Evolutionary conservation across 92 coral and sea anemone genomes (phyloP).

Genomic region (Epizoanthus stellaris): DNA sequence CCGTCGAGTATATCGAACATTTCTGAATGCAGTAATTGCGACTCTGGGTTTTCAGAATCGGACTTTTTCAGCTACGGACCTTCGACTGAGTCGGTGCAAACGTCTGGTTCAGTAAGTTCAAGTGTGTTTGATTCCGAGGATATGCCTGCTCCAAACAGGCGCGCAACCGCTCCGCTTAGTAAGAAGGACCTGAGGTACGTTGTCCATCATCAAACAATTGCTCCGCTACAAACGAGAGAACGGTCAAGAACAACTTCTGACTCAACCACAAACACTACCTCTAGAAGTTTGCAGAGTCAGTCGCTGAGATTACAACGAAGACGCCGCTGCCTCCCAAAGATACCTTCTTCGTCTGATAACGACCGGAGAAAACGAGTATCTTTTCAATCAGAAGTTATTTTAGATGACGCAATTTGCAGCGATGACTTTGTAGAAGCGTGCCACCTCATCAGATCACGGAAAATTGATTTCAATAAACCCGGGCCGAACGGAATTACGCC

Average conservation of each 20-base stretch:
- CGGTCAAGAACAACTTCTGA: slow-evolving; percentile 10
- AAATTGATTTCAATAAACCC: slow-evolving; percentile 77
- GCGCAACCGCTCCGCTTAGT: slow-evolving; percentile 35
- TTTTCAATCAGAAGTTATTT: slow-evolving; percentile 68
- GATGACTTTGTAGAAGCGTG: slow-evolving; percentile 89
- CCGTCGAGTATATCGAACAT: slow-evolving; percentile 73
- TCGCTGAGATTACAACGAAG: slow-evolving; percentile 35
- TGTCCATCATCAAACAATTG: neutral
- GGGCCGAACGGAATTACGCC: slow-evolving; percentile 84
- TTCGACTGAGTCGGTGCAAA: slow-evolving; percentile 59
- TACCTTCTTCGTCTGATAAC: slow-evolving; percentile 15
- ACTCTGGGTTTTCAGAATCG: slow-evolving; percentile 75
- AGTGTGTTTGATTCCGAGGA: neutral
- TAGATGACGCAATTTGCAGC: slow-evolving; percentile 70
- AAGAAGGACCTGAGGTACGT: slow-evolving; percentile 24
- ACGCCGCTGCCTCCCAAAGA: slow-evolving; percentile 18
- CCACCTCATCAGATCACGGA: slow-evolving; percentile 78
- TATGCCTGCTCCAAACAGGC: slow-evolving; percentile 9
- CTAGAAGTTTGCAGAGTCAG: neutral
- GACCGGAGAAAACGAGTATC: slow-evolving; percentile 58
- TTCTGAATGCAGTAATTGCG: slow-evolving; percentile 73
- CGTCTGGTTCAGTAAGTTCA: neutral
- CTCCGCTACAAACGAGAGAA: slow-evolving; percentile 3
- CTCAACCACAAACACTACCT: slow-evolving; percentile 7
- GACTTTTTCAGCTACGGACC: slow-evolving; percentile 48